Percentiles rank a stretch among this genome's conserved stretches.
These are phyloP conservation scores for Julus scandinavius DNA, from an alignment of 2,888 invertebrate genomes.

Conservation along the genomic window DNA sequence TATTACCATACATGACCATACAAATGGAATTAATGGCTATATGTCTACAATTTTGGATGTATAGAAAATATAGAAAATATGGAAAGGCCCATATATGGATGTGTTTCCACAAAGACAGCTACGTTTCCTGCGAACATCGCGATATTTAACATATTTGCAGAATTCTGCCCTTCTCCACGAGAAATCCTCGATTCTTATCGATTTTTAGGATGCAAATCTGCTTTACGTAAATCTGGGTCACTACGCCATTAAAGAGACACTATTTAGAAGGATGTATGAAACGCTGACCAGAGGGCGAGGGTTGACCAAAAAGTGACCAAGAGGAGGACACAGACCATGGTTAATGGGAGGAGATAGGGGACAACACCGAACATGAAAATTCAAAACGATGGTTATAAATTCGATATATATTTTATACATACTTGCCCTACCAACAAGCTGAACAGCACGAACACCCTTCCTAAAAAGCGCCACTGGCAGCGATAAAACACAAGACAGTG, in stretches of 20 bases:
- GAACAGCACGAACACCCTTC: slow-evolving; percentile 99
- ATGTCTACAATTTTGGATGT: no score
- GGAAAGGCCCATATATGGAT: no score
- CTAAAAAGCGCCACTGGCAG: slow-evolving; percentile 97
- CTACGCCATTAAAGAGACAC: neutral
- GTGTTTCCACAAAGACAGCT: no score
- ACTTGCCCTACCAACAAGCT: slow-evolving; percentile 98
- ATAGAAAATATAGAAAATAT: no score
- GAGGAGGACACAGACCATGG: neutral
- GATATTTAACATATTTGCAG: neutral
- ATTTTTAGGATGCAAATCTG: neutral
- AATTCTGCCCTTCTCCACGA: neutral
- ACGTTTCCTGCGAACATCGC: no score
- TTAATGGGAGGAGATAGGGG: neutral
- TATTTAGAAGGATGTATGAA: neutral
- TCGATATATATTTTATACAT: slow-evolving; percentile 73
- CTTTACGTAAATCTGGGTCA: neutral
- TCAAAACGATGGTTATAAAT: slow-evolving; percentile 47
- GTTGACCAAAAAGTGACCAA: neutral
- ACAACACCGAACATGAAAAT: slow-evolving; percentile 57
- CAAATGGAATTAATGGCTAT: no score
- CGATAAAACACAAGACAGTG: slow-evolving; percentile 57
- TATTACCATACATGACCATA: no score
- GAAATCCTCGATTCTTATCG: neutral
- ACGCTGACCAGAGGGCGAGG: neutral